These are phyloP conservation scores for Agelaius phoeniceus DNA, from an alignment of 2,113 vertebrate genomes.

Conservation along the genomic window DNA sequence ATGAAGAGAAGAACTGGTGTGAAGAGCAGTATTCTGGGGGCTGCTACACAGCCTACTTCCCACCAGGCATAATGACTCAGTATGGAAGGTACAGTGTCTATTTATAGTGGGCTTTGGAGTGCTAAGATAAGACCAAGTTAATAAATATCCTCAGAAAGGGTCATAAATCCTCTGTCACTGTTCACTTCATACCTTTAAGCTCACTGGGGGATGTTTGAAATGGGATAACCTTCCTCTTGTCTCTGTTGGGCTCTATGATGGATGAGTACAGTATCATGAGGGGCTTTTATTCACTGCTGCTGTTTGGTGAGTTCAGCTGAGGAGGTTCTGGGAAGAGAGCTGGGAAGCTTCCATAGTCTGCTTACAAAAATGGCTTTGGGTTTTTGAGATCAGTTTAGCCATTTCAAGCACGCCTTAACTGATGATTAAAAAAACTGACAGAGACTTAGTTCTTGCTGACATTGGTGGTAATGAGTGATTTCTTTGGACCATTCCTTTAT, in stretches of 20 bases:
- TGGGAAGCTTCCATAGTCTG: background rate
- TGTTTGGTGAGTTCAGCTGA: background rate
- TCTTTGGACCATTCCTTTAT: background rate
- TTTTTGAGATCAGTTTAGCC: background rate
- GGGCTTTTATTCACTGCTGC: background rate
- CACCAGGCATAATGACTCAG: slow-evolving; percentile 93
- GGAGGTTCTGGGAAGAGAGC: background rate
- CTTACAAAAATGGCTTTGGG: background rate
- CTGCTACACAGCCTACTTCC: slow-evolving; percentile 94
- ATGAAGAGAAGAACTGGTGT: slow-evolving; percentile 99
- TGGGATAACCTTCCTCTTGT: background rate
- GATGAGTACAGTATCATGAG: background rate
- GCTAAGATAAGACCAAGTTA: slow-evolving; percentile 17
- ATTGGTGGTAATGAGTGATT: background rate
- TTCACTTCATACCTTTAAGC: background rate
- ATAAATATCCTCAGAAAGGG: slow-evolving; percentile 41
- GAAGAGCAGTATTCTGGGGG: slow-evolving; percentile 97
- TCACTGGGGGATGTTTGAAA: background rate
- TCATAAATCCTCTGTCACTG: slow-evolving; percentile 43
- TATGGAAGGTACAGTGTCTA: slow-evolving; percentile 84
- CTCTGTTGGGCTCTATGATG: background rate
- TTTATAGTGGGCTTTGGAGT: background rate
- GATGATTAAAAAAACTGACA: background rate
- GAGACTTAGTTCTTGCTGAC: background rate
- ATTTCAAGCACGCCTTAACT: background rate